Base-by-base conservation (phyloP, 1,140 invertebrate species). In the Drosophila mojavensis region DNA sequence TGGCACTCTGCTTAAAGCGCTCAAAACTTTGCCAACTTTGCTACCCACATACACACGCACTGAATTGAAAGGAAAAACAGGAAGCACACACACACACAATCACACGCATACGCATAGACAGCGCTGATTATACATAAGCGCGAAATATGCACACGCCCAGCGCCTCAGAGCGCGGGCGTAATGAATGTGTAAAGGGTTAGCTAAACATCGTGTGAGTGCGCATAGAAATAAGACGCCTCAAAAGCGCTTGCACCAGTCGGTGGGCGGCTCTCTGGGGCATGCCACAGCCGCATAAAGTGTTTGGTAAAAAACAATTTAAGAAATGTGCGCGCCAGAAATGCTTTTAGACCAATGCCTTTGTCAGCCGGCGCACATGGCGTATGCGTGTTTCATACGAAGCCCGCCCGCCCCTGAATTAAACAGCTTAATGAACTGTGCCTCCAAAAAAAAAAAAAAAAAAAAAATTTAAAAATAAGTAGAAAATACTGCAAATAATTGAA, bases 171-270 rank as follows among this genome's bases (percentile, higher is more conserved):
- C 36, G 83, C 69, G 65, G 65, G 62, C 64, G 73, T 83, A 88
- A 88, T 89, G 84, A 88, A 88, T 88, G 83, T 83, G 83, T 83
- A 83, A 89, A 83, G 73, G 83, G 79, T 88, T 88, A 79, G 69
- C 64, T 68, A 55, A 58, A 62, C 54, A 72, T 51, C 30, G 39
- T 41, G 28, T 24, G 60, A 47, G 39, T 39, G 20, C 24, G 20
- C 13, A 51, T 17, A 41, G 39, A 28, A 67, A 56, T 33, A 74
- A 61, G 65, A 68, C 56, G 51, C 72, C 45, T 55, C 45, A 56
- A 66, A 60, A 50, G 68, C 53, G 47, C 26, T 36, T 72, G 51
- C 54, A 47, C 62, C 45, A 41, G 54, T 50, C 45, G 55, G 47
- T 50, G 55, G 55, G 47, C 47, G 48, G 39, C 26, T 15, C 26